Evolutionary conservation across 2,888 invertebrate genomes (phyloP).

Genomic region (Abrostola tripartita): DNA sequence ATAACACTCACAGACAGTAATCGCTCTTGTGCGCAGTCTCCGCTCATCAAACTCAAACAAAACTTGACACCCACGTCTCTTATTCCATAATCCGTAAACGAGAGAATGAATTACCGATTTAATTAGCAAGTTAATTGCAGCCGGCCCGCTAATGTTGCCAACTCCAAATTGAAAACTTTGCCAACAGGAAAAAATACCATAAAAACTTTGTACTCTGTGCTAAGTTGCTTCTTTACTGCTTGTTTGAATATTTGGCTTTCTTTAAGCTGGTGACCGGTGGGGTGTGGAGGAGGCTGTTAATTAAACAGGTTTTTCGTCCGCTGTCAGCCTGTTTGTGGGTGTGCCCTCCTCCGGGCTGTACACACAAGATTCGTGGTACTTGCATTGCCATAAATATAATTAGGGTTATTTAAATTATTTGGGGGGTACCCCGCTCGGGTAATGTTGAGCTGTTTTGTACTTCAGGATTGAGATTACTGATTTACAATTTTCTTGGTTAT

Average conservation of each 20-base stretch:
- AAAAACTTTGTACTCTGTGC: conserved; percentile 50
- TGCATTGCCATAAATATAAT: conserved; percentile 47
- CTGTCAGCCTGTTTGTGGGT: conserved; percentile 42
- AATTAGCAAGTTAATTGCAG: conserved; percentile 56
- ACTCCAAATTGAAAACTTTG: conserved; percentile 58
- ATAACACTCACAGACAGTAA: conserved; percentile 1
- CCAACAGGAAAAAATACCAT: conserved; percentile 48
- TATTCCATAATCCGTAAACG: conserved; percentile 42
- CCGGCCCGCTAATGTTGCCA: conserved; percentile 50
- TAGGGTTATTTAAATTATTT: conserved; percentile 47
- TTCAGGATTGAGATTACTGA: background rate
- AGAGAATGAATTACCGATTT: conserved; percentile 54
- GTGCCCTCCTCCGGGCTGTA: conserved; percentile 34
- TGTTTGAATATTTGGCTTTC: conserved; percentile 56
- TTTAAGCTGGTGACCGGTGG: conserved; percentile 34
- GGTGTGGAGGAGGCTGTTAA: conserved; percentile 43
- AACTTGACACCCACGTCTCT: conserved; percentile 18
- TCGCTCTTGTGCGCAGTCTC: background rate
- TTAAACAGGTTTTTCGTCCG: conserved; percentile 55
- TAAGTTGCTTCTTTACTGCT: conserved; percentile 52
- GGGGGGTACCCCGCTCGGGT: conserved; percentile 11
- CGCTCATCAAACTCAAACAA: conserved; percentile 18
- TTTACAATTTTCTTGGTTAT: background rate
- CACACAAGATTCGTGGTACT: conserved; percentile 49
- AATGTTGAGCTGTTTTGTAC: conserved; percentile 26